Percentiles rank a stretch among this genome's conserved stretches.
Evolutionary conservation across 2,888 invertebrate genomes (phyloP).

Genomic region (Drosophila leonis): DNA sequence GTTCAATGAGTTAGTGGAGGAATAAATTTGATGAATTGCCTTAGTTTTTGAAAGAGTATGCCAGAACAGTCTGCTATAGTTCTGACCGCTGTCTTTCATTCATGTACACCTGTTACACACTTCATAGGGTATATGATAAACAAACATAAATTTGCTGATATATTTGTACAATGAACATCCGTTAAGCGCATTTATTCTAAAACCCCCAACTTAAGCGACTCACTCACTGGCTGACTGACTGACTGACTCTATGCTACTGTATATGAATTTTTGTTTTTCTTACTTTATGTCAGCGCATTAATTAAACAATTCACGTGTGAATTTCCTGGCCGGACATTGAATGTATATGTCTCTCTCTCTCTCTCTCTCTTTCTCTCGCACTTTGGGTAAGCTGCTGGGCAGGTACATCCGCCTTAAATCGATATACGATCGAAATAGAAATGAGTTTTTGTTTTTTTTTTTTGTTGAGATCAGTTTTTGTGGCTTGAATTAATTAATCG

Average conservation of each 20-base stretch:
- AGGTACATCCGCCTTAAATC: slow-evolving; percentile 50
- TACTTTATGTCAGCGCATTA: slow-evolving; percentile 59
- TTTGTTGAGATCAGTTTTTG: background rate
- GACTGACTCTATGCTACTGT: slow-evolving; percentile 6
- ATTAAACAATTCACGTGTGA: slow-evolving; percentile 83
- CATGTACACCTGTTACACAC: background rate
- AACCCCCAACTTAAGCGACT: background rate
- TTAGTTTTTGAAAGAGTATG: background rate
- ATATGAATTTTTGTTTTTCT: slow-evolving; percentile 32
- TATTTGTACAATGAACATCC: slow-evolving; percentile 48
- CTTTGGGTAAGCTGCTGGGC: too few species aligned
- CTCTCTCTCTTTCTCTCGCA: background rate
- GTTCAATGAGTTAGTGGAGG: background rate
- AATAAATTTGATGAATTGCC: background rate
- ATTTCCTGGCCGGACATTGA: slow-evolving; percentile 75
- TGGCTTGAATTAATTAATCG: slow-evolving; percentile 1
- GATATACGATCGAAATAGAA: slow-evolving; percentile 41
- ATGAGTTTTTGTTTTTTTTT: slow-evolving; percentile 1
- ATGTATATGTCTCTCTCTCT: slow-evolving; percentile 8
- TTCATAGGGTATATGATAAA: slow-evolving; percentile 14
- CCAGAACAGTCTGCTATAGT: background rate
- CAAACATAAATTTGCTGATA: slow-evolving; percentile 19
- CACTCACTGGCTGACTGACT: background rate
- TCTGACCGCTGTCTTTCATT: background rate
- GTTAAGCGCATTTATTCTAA: slow-evolving; percentile 52